phyloP scores from a whole-genome alignment of 2,797 vertebrate species.

The Neopelma chrysocephalum region DNA sequence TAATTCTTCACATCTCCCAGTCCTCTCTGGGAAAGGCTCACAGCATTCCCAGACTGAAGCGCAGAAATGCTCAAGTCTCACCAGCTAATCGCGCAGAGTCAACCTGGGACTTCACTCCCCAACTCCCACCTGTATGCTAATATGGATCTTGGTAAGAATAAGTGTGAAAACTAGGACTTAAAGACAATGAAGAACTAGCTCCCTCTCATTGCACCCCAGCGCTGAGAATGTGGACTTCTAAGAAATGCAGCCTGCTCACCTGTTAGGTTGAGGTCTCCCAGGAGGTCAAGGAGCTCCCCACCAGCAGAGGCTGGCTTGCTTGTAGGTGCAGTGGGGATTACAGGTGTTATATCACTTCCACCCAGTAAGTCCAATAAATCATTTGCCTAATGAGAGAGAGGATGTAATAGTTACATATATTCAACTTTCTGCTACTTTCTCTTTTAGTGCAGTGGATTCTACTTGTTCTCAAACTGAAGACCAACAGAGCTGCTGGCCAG shows the following conservation, averaged over 20 bases:
- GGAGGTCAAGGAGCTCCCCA: constrained; percentile 94
- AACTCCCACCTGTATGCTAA: neutral
- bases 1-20: neutral
- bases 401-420: neutral
- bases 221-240: neutral
- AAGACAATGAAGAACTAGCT: neutral
- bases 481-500: neutral
- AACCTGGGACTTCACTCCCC: neutral
- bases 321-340: constrained; percentile 89
- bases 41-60: neutral
- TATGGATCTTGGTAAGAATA: neutral
- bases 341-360: constrained; percentile 89
- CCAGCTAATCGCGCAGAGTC: neutral
- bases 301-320: constrained; percentile 90
- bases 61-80: neutral
- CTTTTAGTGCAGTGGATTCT: neutral
- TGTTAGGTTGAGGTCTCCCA: constrained; percentile 92
- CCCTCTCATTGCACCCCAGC: neutral
- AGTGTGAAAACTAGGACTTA: neutral
- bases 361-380: constrained; percentile 95
- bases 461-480: neutral
- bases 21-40: neutral
- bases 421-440: neutral
- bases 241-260: constrained; percentile 75
- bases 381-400: constrained; percentile 83